Evolutionary conservation across 2,888 invertebrate species (phyloP), one percentile per base, ranked within the genome.

Genomic region (Linnaemya tessellans): DNA sequence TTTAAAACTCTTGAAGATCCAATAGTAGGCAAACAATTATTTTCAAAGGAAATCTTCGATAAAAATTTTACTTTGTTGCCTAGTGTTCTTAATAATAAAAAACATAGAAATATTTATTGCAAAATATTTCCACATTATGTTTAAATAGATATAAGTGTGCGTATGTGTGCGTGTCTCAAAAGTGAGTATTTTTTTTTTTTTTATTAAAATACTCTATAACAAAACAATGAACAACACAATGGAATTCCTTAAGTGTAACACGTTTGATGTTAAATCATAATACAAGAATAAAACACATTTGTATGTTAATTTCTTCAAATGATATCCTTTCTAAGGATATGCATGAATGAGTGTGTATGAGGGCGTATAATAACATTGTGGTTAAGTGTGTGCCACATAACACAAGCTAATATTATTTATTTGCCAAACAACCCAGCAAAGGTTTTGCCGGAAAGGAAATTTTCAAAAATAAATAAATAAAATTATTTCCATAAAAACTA

Each of bases 251-350:
- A 82, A 79, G 58, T 79, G 56, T 70, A 79, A 79, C 84, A 85
- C 82, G 84, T 85, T 75, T 70, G 65, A 18, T 73, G 49, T 60
- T 49, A 74, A 79, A 75, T 82, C 30, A 64, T 79, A 79, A 79
- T 62, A 60, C 62, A 18, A 77, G 71, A 80, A 58, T 71, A 70
- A 85, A 85, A 85, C 79, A 85, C 78, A 85, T 85, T 85, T 82
- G 65, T 82, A 85, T 85, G 84, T 10, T 85, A 85, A 84, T 82
- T 81, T 81, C 25, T 43, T 54, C n/a, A 38, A 54, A 70, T 68
- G 56, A 73, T 68, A 74, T 73, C 38, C 62, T 54, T 68, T 10
- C n/a, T 56, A 20, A 4, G 35, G 25, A 22, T 64, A 25, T 60
- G 11, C 20, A 15, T 41, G 10, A 58, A 41, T 11, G 30, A 22